phyloP scores from a whole-genome alignment of 2,797 vertebrate genomes.

The Gallirallus australis region DNA sequence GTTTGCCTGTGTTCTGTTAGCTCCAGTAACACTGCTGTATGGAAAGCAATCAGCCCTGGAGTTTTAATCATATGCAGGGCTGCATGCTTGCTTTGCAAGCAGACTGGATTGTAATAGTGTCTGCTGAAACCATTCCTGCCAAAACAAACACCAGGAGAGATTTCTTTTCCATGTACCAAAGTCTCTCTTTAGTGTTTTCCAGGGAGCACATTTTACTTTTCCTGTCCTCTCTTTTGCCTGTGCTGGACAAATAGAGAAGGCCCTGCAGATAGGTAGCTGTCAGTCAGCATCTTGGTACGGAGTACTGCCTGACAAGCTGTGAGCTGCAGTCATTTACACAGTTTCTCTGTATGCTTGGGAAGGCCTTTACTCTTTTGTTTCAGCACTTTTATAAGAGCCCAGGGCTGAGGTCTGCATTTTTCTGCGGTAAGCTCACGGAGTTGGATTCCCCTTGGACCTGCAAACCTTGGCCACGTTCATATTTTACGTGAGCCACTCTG shows the following conservation, averaged over 20 bases:
- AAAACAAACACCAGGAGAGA: conserved; percentile 44
- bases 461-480: conserved; percentile 65
- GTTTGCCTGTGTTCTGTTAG: not conserved
- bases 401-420: conserved; percentile 63
- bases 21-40: not conserved
- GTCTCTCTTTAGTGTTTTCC: conserved; percentile 32
- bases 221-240: not conserved
- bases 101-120: not conserved
- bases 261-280: not conserved
- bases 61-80: conserved; percentile 32
- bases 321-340: conserved; percentile 15
- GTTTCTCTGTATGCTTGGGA: conserved; percentile 11
- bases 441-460: conserved; percentile 37
- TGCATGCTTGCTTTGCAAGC: conserved; percentile 31
- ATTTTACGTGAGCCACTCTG: conserved; percentile 57
- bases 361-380: conserved; percentile 60
- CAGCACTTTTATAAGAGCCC: conserved; percentile 56
- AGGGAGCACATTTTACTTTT: conserved; percentile 29
- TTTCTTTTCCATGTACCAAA: conserved; percentile 1
- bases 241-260: not conserved
- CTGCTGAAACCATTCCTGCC: conserved; percentile 34
- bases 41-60: not conserved
- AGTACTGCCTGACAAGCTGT: not conserved
- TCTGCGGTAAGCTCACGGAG: conserved; percentile 64
- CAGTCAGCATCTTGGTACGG: not conserved